Percentiles rank a stretch among this genome's conserved stretches.
Conservation (phyloP, 2,113 vertebrate genomes). For the Amblyornis subalaris region DNA sequence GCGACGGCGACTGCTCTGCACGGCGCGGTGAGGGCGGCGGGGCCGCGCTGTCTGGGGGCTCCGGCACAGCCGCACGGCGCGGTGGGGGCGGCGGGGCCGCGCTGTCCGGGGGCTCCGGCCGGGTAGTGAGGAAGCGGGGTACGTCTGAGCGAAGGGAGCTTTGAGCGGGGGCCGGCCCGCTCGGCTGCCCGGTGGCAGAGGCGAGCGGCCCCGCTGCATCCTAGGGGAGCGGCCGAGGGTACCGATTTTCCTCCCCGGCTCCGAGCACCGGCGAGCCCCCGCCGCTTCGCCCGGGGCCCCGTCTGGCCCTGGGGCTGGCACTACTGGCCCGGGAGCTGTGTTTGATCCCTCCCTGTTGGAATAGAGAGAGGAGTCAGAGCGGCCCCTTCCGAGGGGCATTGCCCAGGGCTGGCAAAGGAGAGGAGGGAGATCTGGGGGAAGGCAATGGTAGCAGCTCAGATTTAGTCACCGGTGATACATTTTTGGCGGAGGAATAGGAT, state of each 20-base stretch:
- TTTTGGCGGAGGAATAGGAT: background rate
- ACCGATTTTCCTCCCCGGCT: background rate
- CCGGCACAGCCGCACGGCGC: background rate
- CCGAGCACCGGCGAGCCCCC: background rate
- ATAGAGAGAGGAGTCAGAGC: background rate
- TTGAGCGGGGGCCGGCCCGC: background rate
- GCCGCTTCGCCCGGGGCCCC: too few species aligned
- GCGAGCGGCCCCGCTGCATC: background rate
- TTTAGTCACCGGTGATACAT: accelerated
- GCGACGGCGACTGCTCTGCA: accelerated
- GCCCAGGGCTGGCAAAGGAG: background rate
- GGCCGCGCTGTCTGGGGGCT: background rate
- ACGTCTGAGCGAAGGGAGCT: too few species aligned
- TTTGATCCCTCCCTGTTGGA: background rate
- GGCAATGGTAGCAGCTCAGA: accelerated
- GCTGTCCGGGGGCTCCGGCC: background rate
- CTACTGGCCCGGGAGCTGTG: background rate
- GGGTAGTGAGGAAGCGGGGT: background rate
- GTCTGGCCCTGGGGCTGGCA: background rate
- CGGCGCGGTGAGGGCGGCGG: background rate
- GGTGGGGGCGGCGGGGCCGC: background rate
- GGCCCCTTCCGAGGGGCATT: background rate
- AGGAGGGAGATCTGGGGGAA: too few species aligned
- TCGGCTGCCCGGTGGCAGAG: background rate
- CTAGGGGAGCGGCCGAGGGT: too few species aligned